Base-by-base conservation (phyloP, 2,888 invertebrate species). In the Clepsis dumicolana region DNA sequence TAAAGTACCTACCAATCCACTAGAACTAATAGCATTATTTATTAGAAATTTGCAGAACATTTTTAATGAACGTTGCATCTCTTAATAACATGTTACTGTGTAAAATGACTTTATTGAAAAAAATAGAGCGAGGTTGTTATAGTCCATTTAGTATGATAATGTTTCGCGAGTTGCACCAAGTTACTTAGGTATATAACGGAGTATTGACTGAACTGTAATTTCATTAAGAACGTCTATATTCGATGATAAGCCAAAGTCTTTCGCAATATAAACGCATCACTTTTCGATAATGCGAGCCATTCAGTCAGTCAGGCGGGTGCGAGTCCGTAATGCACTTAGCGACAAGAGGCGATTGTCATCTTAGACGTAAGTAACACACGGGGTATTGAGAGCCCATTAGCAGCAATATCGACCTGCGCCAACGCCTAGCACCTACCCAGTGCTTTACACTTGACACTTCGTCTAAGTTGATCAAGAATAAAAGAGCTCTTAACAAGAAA, bases 261-360 rank as follows among this genome's bases (percentile, higher is more conserved):
- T 38, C n/a, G n/a, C 38, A 2, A n/a, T 38, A 74, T n/a, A n/a
- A n/a, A 72, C 71, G 50, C 21, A 72, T 74, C 64, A 70, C 64
- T 53, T 72, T 71, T 74, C 72, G 61, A 71, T 74, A 73, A 74
- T 71, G 71, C 71, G 73, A 70, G 57, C 60, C 60, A 73, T 74
- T 70, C 71, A 67, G 21, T 64, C 41, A 32, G 60, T 44, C 29
- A n/a, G 41, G 27, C 27, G 24, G 38, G 50, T 44, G 12, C 62
- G 44, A n/a, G 10, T 38, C 29, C 12, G 38, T 61, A 61, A 61
- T 61, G 61, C 44, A 64, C 35, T 65, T 65, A 70, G 63, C 16
- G 64, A 59, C 29, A 35, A 60, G 62, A n/a, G 41, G 52, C 65
- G 77, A 77, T 75, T 24, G 38, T 24, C 35, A 57, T 12, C 57